phyloP scores from a whole-genome alignment of 2,888 invertebrate genomes.

The Dioctria linearis region DNA sequence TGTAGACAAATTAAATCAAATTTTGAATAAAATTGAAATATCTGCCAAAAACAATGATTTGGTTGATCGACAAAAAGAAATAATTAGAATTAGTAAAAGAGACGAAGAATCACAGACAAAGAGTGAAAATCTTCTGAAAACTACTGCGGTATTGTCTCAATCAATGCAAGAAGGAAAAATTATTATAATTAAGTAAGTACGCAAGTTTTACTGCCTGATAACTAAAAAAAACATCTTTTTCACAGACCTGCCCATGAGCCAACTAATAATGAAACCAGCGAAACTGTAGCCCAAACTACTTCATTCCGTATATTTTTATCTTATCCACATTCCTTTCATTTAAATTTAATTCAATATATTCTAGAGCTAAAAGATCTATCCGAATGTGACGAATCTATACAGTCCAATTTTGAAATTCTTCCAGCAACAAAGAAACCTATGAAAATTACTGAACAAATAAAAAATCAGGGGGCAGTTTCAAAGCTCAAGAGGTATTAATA shows the following conservation, averaged over 20 bases:
- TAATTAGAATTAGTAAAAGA: slow-evolving; percentile 15
- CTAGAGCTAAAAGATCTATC: too few species aligned
- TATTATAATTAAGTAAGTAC: neutral
- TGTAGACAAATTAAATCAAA: slow-evolving; percentile 55
- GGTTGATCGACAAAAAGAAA: slow-evolving; percentile 39
- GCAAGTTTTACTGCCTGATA: neutral
- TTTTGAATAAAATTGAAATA: slow-evolving; percentile 55
- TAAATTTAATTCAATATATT: too few species aligned
- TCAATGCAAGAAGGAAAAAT: too few species aligned
- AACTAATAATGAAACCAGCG: neutral
- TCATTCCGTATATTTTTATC: too few species aligned
- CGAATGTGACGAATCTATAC: too few species aligned
- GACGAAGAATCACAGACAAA: slow-evolving; percentile 4
- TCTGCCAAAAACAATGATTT: slow-evolving; percentile 45
- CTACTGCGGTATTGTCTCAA: too few species aligned
- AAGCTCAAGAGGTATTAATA: neutral
- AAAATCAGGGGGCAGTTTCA: neutral
- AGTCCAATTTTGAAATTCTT: too few species aligned
- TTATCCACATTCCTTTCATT: too few species aligned
- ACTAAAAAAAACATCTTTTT: neutral
- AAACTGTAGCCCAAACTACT: neutral
- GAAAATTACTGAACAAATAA: too few species aligned
- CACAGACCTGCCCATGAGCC: neutral
- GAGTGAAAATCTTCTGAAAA: neutral
- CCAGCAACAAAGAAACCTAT: too few species aligned